Evolutionary conservation across 1,140 invertebrate species (phyloP).

Genomic region (Vollenhovia emeryi): DNA sequence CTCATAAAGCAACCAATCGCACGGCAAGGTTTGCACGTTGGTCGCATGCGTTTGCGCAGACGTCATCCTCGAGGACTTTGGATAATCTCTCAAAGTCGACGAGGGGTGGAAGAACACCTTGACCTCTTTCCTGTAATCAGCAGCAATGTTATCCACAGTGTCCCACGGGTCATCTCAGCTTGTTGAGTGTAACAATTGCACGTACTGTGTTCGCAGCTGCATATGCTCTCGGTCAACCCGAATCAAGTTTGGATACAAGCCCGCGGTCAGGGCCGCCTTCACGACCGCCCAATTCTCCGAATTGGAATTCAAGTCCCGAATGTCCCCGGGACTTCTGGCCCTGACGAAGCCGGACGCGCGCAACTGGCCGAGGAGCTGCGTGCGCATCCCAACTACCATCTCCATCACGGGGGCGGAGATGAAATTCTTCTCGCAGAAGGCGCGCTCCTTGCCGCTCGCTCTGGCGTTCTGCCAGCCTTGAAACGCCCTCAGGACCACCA

Average conservation of each 20-base stretch:
- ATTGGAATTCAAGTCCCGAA: conserved; percentile 91
- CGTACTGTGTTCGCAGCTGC: conserved; percentile 88
- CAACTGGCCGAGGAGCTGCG: conserved; percentile 94
- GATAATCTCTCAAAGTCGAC: conserved; percentile 88
- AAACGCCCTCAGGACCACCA: conserved; percentile 94
- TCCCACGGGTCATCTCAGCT: not conserved
- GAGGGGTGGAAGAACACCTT: conserved; percentile 91
- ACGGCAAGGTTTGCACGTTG: conserved; percentile 87
- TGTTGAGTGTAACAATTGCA: conserved; percentile 29
- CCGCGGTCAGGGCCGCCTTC: conserved; percentile 95
- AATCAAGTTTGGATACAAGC: conserved; percentile 95
- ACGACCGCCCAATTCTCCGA: conserved; percentile 96
- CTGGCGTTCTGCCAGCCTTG: conserved; percentile 92
- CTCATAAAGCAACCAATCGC: conserved; percentile 95
- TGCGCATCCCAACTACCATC: conserved; percentile 92
- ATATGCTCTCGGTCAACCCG: conserved; percentile 87
- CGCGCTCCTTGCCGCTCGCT: conserved; percentile 88
- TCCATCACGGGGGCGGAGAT: conserved; percentile 94
- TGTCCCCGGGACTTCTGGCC: conserved; percentile 89
- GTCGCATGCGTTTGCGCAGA: conserved; percentile 80
- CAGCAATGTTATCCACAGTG: not conserved
- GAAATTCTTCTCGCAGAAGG: conserved; percentile 93
- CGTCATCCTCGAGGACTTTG: conserved; percentile 79
- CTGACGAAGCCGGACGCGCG: conserved; percentile 94
- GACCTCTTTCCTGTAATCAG: conserved; percentile 88